These are phyloP conservation scores for Trissoscelio sp. DNA, from an alignment of 2,888 invertebrate species.

Conservation along the genomic window DNA sequence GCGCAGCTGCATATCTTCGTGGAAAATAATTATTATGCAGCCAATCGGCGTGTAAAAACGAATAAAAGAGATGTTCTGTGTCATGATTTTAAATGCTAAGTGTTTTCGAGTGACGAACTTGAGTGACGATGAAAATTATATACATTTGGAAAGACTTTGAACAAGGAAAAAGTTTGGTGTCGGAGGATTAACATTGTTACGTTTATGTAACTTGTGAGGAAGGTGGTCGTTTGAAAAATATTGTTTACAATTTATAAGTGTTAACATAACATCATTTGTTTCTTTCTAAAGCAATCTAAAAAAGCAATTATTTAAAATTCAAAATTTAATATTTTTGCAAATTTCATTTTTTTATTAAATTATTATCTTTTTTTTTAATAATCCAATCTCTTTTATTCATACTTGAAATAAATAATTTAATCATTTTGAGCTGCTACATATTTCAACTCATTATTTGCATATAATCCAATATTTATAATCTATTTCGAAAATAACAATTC, in stretches of 20 bases:
- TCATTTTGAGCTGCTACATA: no score
- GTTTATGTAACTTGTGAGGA: not conserved
- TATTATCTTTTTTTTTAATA: no score
- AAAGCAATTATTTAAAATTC: no score
- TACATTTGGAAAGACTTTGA: not conserved
- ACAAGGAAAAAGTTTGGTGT: slow-evolving; percentile 14
- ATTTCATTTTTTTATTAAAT: no score
- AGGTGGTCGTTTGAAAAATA: not conserved
- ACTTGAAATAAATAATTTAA: no score
- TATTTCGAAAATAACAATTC: no score
- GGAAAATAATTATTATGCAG: slow-evolving; percentile 77
- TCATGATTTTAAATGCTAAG: slow-evolving; percentile 40
- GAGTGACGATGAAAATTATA: slow-evolving; percentile 50
- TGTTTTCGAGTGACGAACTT: slow-evolving; percentile 43
- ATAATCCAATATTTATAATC: no score
- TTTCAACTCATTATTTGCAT: no score
- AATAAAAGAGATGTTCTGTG: slow-evolving; percentile 53
- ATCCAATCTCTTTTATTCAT: no score
- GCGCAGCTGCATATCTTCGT: slow-evolving; percentile 73
- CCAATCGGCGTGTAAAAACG: slow-evolving; percentile 71
- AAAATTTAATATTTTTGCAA: no score
- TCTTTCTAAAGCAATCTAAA: no score
- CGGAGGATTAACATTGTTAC: not conserved
- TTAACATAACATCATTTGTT: no score
- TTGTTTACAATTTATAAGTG: not conserved